These are phyloP conservation scores for Anolis sagrei DNA, from an alignment of 2,113 vertebrate species.

Conservation along the genomic window DNA sequence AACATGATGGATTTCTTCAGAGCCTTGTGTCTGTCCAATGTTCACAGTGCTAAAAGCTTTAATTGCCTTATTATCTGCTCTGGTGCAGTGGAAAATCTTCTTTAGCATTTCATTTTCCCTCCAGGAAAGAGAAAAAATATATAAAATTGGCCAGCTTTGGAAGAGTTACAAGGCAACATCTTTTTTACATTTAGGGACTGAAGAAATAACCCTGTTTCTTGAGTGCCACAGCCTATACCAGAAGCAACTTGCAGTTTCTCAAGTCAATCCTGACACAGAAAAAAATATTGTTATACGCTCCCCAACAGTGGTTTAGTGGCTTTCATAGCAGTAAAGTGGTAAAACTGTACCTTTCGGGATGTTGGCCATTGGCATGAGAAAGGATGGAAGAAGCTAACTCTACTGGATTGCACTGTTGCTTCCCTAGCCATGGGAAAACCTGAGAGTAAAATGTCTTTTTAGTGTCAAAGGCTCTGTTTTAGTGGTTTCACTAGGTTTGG, in stretches of 20 bases:
- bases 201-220: constrained; percentile 56
- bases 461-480: too few relatives aligned
- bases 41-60: constrained; percentile 70
- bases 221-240: constrained; percentile 54
- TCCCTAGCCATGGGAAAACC: too few relatives aligned
- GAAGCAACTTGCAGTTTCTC: too few relatives aligned
- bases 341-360: too few relatives aligned
- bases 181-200: constrained; percentile 46
- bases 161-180: constrained; percentile 44
- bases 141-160: constrained; percentile 12
- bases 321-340: too few relatives aligned
- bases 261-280: too few relatives aligned
- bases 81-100: constrained; percentile 48
- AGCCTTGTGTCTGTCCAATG: constrained; percentile 69
- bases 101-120: constrained; percentile 64
- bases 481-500: too few relatives aligned
- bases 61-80: constrained; percentile 72
- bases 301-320: background rate
- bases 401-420: too few relatives aligned
- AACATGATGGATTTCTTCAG: constrained; percentile 68
- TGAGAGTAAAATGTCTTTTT: too few relatives aligned
- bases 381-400: too few relatives aligned
- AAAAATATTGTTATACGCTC: constrained; percentile 52
- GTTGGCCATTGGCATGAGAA: too few relatives aligned
- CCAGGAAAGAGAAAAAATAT: constrained; percentile 46